Conservation (phyloP, 2,797 vertebrate genomes). For the Parambassis ranga region DNA sequence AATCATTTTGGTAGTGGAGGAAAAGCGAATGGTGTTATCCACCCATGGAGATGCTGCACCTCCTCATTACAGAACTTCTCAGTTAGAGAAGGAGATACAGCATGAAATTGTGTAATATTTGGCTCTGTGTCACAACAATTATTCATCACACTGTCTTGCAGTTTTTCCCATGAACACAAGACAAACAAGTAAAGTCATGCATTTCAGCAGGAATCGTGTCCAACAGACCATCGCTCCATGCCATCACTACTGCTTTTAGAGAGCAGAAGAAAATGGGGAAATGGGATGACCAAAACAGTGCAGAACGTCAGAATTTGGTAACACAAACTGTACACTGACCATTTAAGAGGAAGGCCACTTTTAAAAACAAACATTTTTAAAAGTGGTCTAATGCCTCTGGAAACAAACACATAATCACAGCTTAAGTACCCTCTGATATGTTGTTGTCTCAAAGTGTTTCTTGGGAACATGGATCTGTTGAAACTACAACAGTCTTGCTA, state of each 20-base stretch:
- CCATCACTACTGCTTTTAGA: no score
- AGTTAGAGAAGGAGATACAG: conserved; percentile 19
- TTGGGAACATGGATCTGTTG: conserved; percentile 1
- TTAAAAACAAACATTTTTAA: conserved; percentile 58
- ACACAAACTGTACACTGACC: conserved; percentile 31
- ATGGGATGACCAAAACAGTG: background rate
- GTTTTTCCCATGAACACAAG: conserved; percentile 18
- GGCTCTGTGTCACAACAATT: conserved; percentile 22
- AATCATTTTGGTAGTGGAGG: background rate
- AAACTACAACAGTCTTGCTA: no score
- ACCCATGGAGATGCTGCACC: conserved; percentile 11
- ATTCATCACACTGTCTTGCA: conserved; percentile 16
- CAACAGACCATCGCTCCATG: no score
- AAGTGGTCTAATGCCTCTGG: no score
- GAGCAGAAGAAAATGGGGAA: background rate
- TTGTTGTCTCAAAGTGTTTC: background rate
- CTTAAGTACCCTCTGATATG: conserved; percentile 27
- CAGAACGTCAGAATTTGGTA: conserved; percentile 14
- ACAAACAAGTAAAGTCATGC: no score
- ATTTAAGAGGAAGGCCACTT: conserved; percentile 49
- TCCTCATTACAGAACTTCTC: conserved; percentile 23
- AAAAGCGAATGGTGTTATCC: conserved; percentile 6
- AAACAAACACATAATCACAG: conserved; percentile 56
- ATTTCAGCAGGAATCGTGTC: no score
- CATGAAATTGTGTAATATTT: conserved; percentile 31